phyloP scores from a whole-genome alignment of 2,888 invertebrate genomes.

The Muscina levida region DNA sequence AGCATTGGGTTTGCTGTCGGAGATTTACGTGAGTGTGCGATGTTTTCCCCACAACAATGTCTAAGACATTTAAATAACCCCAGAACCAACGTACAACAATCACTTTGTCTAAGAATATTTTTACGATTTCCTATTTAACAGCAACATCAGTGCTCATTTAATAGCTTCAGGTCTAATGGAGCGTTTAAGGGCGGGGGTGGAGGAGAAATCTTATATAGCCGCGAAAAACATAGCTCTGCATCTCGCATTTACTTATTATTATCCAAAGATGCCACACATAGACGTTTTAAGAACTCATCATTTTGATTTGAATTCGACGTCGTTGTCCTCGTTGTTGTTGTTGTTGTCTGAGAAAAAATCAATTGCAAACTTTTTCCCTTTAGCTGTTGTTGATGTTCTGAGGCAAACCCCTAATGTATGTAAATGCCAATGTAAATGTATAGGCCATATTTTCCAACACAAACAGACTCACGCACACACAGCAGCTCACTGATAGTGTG shows the following conservation, averaged over 20 bases:
- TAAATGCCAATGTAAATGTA: neutral
- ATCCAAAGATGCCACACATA: neutral
- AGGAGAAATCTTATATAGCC: neutral
- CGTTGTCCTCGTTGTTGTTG: neutral
- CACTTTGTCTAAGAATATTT: slow-evolving; percentile 10
- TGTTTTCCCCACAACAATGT: neutral
- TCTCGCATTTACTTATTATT: slow-evolving; percentile 6
- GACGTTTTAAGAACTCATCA: slow-evolving; percentile 19
- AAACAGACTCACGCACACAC: neutral
- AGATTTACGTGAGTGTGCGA: slow-evolving; percentile 18
- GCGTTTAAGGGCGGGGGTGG: neutral
- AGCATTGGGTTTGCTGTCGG: slow-evolving; percentile 44
- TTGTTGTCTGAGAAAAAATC: slow-evolving; percentile 26
- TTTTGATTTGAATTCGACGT: slow-evolving; percentile 20
- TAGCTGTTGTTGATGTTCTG: neutral
- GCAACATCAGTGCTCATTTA: slow-evolving; percentile 11
- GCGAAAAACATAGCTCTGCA: neutral
- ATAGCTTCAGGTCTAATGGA: slow-evolving; percentile 29
- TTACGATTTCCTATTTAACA: slow-evolving; percentile 16
- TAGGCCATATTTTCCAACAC: slow-evolving; percentile 30
- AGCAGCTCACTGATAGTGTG: neutral
- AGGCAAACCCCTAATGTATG: slow-evolving; percentile 26
- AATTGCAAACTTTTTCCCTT: slow-evolving; percentile 34
- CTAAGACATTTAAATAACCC: slow-evolving; percentile 31
- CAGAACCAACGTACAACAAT: slow-evolving; percentile 3